Base-by-base conservation (phyloP, 2,888 invertebrate species). In the Automeris io region DNA sequence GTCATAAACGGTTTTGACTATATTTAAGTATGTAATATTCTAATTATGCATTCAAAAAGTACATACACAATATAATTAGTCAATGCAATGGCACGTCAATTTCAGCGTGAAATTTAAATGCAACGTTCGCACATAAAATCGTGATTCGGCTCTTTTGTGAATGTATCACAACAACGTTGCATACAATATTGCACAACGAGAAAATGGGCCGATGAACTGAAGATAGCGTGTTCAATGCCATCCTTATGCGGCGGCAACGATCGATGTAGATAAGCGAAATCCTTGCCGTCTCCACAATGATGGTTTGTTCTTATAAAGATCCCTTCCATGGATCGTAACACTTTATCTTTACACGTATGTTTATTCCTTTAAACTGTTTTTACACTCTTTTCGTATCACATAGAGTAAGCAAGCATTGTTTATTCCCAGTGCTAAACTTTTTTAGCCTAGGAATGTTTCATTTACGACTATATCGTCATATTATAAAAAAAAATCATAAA, bases 201-300 rank as follows among this genome's bases (percentile, higher is more conserved):
- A 56, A 64, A 57, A 49, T 56, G 44, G 57, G 54, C 47, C 57
- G 54, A 61, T 55, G 59, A 56, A 60, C 57, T 47, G 46, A 31
- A 49, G 63, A 67, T 54, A 62, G 55, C 46, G 34, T 35, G 43
- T 50, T 49, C 51, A 55, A 54, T 49, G 54, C 46, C 42, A 45
- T 32, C 55, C 45, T 46, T 51, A 49, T 57, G 51, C 52, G 51
- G 46, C 49, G 49, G 46, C 46, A 51, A 51, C 52, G 52, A 61
- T 57, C 55, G 56, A 60, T 62, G 57, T 31, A 37, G 37, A 54
- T 54, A 66, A 53, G 45, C 45, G 47, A 52, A 54, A 51, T 53
- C 49, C 47, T 50, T 41, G 47, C 44, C 21, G 39, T 23, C 38
- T 45, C 38, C 35, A 51, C 46, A 50, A 45, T 42, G 47, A 43